phyloP scores from a whole-genome alignment of 2,113 vertebrate genomes.

The Willisornis vidua region DNA sequence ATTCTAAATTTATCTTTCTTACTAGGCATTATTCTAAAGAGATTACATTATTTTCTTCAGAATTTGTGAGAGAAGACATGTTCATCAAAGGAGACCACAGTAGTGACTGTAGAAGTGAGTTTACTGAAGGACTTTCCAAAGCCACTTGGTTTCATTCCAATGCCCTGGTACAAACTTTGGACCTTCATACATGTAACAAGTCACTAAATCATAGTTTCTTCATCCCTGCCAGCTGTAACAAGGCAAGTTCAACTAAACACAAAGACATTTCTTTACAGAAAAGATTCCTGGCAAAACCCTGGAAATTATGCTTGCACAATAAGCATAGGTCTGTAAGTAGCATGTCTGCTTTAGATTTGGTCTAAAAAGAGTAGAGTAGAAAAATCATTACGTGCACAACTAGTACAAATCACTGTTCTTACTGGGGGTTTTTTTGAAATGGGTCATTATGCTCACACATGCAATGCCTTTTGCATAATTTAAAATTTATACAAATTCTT shows the following conservation, averaged over 20 bases:
- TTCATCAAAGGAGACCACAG: background rate
- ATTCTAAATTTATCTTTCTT: background rate
- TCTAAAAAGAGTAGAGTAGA: background rate
- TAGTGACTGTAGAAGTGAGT: background rate
- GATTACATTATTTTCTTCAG: background rate
- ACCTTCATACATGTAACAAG: background rate
- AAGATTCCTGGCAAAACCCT: background rate
- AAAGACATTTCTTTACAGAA: background rate
- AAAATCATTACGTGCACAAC: background rate
- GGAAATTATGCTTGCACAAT: background rate
- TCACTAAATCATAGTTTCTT: background rate
- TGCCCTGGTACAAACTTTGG: background rate
- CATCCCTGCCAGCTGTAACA: background rate
- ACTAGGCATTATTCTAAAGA: background rate
- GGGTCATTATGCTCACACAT: background rate
- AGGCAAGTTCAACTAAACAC: background rate
- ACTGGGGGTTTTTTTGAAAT: background rate
- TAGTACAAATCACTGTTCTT: background rate
- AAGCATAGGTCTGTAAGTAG: background rate
- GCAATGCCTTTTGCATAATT: background rate
- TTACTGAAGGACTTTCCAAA: background rate
- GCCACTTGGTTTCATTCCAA: fast-evolving
- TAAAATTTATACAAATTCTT: background rate
- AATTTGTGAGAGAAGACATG: background rate
- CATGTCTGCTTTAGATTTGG: background rate